Conservation (phyloP, 2,797 vertebrate genomes). For the Acestrorhynchus altus region DNA sequence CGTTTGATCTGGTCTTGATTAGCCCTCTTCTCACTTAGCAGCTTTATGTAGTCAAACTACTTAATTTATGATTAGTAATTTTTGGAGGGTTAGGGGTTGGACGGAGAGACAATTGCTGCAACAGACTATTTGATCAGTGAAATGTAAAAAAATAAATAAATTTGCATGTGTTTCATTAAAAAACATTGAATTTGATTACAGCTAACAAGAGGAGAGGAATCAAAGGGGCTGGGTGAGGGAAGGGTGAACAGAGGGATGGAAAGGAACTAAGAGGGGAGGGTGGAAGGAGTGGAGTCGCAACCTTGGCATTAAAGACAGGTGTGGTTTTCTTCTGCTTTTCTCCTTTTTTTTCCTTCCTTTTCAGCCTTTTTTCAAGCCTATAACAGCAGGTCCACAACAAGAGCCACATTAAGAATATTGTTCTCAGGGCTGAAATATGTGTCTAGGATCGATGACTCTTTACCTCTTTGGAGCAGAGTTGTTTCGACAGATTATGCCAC, state of each 20-base stretch:
- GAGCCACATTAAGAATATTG: constrained; percentile 62
- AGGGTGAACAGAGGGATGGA: too few species aligned
- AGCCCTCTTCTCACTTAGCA: constrained; percentile 45
- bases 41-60: constrained; percentile 60
- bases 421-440: constrained; percentile 53
- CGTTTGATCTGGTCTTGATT: constrained; percentile 63
- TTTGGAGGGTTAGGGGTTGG: constrained; percentile 45
- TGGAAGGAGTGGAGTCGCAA: constrained; percentile 20
- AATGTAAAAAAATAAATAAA: constrained; percentile 48
- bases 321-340: constrained; percentile 26
- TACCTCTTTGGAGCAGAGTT: constrained; percentile 40
- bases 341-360: neutral
- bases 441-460: constrained; percentile 46
- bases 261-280: neutral
- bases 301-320: constrained; percentile 58
- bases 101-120: constrained; percentile 56
- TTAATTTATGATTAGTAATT: constrained; percentile 63
- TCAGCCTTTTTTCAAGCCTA: constrained; percentile 40
- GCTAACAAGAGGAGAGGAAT: constrained; percentile 54
- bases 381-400: constrained; percentile 52
- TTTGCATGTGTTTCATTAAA: constrained; percentile 65
- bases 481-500: constrained; percentile 47
- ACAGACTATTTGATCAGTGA: constrained; percentile 61
- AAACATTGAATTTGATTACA: constrained; percentile 62
- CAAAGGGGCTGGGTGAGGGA: constrained; percentile 1